Evolutionary conservation across 2,113 vertebrate genomes (phyloP), one percentile per base, ranked within the genome.

Genomic region (Gadus chalcogrammus): DNA sequence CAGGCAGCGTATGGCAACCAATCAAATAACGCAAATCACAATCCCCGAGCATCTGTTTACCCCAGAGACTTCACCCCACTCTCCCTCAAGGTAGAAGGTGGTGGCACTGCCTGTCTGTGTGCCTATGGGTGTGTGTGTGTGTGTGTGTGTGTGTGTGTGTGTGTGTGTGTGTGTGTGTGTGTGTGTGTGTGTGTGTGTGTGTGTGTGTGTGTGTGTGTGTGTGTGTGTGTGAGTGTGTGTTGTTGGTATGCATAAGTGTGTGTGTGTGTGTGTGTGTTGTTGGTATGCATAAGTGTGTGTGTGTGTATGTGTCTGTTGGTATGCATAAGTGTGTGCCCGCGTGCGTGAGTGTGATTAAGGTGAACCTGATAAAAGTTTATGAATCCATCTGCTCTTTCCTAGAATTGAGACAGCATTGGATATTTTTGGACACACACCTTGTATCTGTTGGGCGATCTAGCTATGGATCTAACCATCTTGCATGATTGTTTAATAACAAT

Each of bases 21-120:
- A 69, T 69, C 71, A 70, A 64, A 73, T 70, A 67, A 70, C n/a
- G 22, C 76, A 70, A 78, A 78, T 73, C 76, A 78, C 67, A 78
- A 58, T 42, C 17, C 22, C 68, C 59, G 53, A 74, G 68, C 76
- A 78, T 74, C 76, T 78, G 76, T 78, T 74, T 64, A 64, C 68
- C 76, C 68, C 22, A 27, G 71, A 78, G 76, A 78, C 56, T n/a
- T 22, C 28, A 22, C 27, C 67, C 15, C 61, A 5, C 1, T 58
- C 15, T 16, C 17, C 55, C 55, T 16, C 55, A 58, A 58, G 55
- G 55, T 58, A 13, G 15, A 6, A n/a, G 55, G 55, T 58, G 61
- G 61, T 56, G 38, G 65, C 69, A 28, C 35, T 5, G 9, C 11
- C 28, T 12, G 61, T 52, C 8, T 66, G 35, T 66, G 65, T 66